Evolutionary conservation across 2,113 vertebrate species (phyloP).

Genomic region (Tenrec ecaudatus): DNA sequence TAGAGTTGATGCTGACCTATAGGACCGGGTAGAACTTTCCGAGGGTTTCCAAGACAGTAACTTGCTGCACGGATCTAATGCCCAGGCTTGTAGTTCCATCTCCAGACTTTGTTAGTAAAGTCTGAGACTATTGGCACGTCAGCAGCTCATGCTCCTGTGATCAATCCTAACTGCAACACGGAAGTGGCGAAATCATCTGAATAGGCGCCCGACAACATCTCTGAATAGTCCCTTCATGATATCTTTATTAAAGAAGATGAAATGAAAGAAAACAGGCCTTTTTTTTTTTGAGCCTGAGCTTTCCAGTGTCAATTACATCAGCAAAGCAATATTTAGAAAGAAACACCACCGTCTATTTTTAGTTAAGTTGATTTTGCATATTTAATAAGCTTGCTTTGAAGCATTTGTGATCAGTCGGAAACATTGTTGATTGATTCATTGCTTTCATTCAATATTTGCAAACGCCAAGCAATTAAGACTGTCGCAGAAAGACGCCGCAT

Average conservation of each 20-base stretch:
- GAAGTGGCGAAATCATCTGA: constrained; percentile 75
- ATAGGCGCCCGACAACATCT: constrained; percentile 90
- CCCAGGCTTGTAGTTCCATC: too few species aligned
- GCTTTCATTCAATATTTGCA: constrained; percentile 49
- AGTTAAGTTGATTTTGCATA: neutral
- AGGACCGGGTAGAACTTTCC: too few species aligned
- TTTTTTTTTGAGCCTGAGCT: constrained; percentile 34
- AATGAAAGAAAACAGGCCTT: constrained; percentile 75
- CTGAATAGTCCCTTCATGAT: constrained; percentile 94
- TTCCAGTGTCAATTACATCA: constrained; percentile 38
- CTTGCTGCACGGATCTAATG: too few species aligned
- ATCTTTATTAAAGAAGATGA: constrained; percentile 96
- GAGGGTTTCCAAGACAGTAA: too few species aligned
- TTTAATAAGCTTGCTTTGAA: constrained; percentile 61
- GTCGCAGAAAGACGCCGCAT: constrained; percentile 22
- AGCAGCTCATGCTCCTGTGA: constrained; percentile 65
- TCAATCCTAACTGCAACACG: constrained; percentile 53
- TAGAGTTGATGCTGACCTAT: too few species aligned
- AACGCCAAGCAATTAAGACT: constrained; percentile 35
- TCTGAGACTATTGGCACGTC: too few species aligned
- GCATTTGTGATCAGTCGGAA: constrained; percentile 66
- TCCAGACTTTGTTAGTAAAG: too few species aligned
- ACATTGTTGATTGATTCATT: constrained; percentile 33
- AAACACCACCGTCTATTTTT: constrained; percentile 52
- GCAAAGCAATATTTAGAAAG: constrained; percentile 58